phyloP scores from a whole-genome alignment of 2,113 vertebrate genomes.

The Hippocampus zosterae region DNA sequence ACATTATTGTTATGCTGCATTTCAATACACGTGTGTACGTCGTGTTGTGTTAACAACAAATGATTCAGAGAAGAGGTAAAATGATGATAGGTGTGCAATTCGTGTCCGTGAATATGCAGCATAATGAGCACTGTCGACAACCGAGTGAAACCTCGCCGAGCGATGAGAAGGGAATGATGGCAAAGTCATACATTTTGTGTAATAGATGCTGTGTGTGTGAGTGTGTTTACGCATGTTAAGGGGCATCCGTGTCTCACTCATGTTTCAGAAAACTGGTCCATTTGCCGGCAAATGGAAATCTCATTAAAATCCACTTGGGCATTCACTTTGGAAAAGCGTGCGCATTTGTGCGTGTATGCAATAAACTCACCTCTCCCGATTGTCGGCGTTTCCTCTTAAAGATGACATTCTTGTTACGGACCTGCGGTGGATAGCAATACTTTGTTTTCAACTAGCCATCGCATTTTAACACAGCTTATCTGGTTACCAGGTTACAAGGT shows the following conservation, averaged over 20 bases:
- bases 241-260: background rate
- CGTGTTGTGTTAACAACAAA: background rate
- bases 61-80: background rate
- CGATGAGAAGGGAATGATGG: background rate
- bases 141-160: background rate
- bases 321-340: constrained; percentile 18
- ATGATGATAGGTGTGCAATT: background rate
- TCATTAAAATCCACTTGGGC: constrained; percentile 58
- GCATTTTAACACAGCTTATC: too few species aligned
- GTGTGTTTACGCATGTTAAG: constrained; percentile 4
- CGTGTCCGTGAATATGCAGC: background rate
- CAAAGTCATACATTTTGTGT: background rate
- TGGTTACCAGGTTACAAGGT: too few species aligned
- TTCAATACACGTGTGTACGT: background rate
- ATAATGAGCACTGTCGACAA: constrained; percentile 1
- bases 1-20: background rate
- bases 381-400: constrained; percentile 84
- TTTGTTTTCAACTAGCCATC: background rate
- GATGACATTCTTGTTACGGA: constrained; percentile 27
- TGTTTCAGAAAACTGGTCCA: constrained; percentile 33
- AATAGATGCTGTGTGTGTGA: background rate
- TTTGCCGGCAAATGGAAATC: constrained; percentile 53
- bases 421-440: constrained; percentile 11
- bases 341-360: background rate
- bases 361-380: constrained; percentile 74